Conservation (phyloP, 53 echinoderm and acorn worm species). For the Henricia sp. region DNA sequence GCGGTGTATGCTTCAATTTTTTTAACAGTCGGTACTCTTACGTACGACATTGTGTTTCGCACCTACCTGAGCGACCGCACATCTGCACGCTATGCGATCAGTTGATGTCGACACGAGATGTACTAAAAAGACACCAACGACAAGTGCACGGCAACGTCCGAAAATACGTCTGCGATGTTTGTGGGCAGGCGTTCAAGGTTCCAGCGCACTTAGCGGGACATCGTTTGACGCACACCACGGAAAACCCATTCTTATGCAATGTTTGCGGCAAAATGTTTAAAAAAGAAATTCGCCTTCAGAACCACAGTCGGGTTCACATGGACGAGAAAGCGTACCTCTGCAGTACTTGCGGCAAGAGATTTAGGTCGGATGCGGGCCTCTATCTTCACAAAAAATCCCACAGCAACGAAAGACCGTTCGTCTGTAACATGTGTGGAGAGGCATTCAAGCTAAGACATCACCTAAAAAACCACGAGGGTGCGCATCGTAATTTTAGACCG, state of each 20-base stretch:
- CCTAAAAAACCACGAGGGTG: not conserved
- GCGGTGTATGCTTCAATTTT: not conserved
- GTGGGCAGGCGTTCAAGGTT: slow-evolving; percentile 1
- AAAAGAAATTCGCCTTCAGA: not conserved
- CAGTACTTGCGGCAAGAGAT: slow-evolving; percentile 9
- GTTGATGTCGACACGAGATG: not conserved
- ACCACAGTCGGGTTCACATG: not conserved
- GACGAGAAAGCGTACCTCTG: slow-evolving; percentile 19
- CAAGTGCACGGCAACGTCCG: not conserved
- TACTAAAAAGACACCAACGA: not conserved
- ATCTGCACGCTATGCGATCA: not conserved
- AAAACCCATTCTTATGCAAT: not conserved
- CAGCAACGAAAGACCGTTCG: not conserved
- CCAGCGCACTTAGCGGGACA: not conserved
- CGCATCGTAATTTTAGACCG: not conserved
- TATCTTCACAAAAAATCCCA: slow-evolving; percentile 9
- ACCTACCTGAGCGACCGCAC: not conserved
- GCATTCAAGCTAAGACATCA: slow-evolving; percentile 14
- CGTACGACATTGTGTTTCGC: no score
- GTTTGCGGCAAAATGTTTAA: slow-evolving; percentile 9
- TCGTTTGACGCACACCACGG: not conserved
- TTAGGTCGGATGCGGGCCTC: not conserved
- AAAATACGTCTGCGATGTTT: not conserved
- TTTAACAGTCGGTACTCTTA: no score
- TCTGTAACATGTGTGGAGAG: slow-evolving; percentile 28